Conservation (phyloP, 2,888 invertebrate species). For the Zygaena filipendulae region DNA sequence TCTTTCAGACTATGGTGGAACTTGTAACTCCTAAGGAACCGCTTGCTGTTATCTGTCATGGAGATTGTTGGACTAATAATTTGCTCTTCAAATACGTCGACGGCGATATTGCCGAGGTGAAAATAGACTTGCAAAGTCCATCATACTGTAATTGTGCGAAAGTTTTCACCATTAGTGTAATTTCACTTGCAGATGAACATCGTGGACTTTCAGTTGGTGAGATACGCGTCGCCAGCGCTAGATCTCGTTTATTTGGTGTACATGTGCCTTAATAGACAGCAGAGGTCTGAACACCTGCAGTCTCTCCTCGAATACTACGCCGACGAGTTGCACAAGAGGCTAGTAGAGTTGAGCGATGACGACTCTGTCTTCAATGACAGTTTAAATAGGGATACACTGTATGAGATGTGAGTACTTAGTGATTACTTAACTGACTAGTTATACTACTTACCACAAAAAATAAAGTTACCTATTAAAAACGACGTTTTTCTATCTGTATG, state of each 20-base stretch:
- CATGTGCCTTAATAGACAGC: conserved; percentile 72
- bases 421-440: too few relatives aligned
- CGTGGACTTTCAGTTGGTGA: conserved; percentile 76
- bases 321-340: conserved; percentile 64
- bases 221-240: conserved; percentile 76
- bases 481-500: too few relatives aligned
- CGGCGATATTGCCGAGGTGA: conserved; percentile 65
- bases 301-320: conserved; percentile 71
- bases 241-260: conserved; percentile 75
- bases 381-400: conserved; percentile 57
- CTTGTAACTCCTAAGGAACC: conserved; percentile 71
- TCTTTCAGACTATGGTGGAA: conserved; percentile 75
- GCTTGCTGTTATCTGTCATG: conserved; percentile 76
- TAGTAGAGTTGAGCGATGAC: conserved; percentile 63
- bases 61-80: conserved; percentile 82
- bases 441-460: too few relatives aligned
- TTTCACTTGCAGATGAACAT: conserved; percentile 74
- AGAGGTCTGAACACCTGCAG: conserved; percentile 68
- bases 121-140: conserved; percentile 2
- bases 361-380: conserved; percentile 39
- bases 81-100: conserved; percentile 71
- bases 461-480: too few relatives aligned
- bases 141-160: too few relatives aligned
- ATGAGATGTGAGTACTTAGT: conserved; percentile 59
- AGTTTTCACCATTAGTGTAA: too few relatives aligned